These are phyloP conservation scores for Leptodirus hochenwartii DNA, from an alignment of 2,888 invertebrate species.

Conservation along the genomic window DNA sequence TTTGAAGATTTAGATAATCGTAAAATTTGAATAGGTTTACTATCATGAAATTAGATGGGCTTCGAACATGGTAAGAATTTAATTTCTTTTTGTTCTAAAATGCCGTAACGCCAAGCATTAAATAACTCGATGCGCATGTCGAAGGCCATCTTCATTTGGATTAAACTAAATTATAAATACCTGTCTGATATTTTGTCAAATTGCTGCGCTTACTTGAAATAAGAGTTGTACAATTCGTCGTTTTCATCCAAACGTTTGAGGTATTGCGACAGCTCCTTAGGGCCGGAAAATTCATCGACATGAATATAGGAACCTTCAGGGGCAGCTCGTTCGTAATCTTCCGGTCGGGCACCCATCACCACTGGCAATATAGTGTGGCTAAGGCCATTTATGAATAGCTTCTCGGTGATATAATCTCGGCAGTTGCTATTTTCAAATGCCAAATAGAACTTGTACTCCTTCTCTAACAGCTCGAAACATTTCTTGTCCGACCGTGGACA, in stretches of 20 bases:
- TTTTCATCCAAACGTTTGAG: slow-evolving; percentile 69
- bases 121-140: too few species aligned
- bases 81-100: too few species aligned
- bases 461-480: slow-evolving; percentile 59
- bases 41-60: too few species aligned
- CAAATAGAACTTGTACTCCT: slow-evolving; percentile 90
- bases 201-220: too few species aligned
- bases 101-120: too few species aligned
- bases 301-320: slow-evolving; percentile 88
- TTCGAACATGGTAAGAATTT: too few species aligned
- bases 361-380: slow-evolving; percentile 77
- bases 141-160: too few species aligned
- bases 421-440: slow-evolving; percentile 97
- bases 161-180: not conserved
- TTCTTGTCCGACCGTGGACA: slow-evolving; percentile 68
- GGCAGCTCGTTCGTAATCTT: slow-evolving; percentile 76
- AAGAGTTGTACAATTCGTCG: slow-evolving; percentile 82
- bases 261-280: slow-evolving; percentile 75
- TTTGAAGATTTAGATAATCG: too few species aligned
- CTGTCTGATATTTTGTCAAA: too few species aligned
- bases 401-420: slow-evolving; percentile 89
- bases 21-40: too few species aligned
- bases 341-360: slow-evolving; percentile 88
- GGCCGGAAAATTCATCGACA: slow-evolving; percentile 84
- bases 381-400: slow-evolving; percentile 89